phyloP scores from a whole-genome alignment of 2,113 vertebrate species.

The Corvus hawaiiensis region DNA sequence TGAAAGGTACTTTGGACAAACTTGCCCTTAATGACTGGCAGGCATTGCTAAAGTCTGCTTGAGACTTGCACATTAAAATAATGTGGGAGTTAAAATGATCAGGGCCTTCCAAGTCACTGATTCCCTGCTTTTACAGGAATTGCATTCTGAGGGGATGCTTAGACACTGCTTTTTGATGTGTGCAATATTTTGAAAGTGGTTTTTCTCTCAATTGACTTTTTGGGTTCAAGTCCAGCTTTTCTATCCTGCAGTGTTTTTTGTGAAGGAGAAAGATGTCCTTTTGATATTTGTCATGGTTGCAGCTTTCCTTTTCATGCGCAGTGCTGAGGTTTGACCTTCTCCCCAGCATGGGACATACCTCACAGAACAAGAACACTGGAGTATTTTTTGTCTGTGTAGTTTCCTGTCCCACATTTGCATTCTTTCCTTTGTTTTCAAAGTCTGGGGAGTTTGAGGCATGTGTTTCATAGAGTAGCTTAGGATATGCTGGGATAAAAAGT shows the following conservation, averaged over 20 bases:
- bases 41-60: not conserved
- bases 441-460: not conserved
- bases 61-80: not conserved
- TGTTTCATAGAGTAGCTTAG: not conserved
- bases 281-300: not conserved
- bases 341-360: not conserved
- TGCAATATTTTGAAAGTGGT: not conserved
- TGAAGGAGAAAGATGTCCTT: not conserved
- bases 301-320: not conserved
- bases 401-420: not conserved
- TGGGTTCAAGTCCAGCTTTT: not conserved
- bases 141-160: accelerated
- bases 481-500: not conserved
- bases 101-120: not conserved
- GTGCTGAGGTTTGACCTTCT: not conserved
- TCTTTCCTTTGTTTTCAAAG: not conserved
- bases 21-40: not conserved
- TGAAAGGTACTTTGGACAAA: not conserved
- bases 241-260: not conserved
- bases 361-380: not conserved
- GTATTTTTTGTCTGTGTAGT: not conserved
- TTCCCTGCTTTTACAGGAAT: not conserved
- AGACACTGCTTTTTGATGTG: not conserved
- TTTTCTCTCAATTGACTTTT: not conserved
- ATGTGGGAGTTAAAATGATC: accelerated